Evolutionary conservation across 2,888 invertebrate species (phyloP), one percentile per base, ranked within the genome.

Genomic region (Dusona sp.): DNA sequence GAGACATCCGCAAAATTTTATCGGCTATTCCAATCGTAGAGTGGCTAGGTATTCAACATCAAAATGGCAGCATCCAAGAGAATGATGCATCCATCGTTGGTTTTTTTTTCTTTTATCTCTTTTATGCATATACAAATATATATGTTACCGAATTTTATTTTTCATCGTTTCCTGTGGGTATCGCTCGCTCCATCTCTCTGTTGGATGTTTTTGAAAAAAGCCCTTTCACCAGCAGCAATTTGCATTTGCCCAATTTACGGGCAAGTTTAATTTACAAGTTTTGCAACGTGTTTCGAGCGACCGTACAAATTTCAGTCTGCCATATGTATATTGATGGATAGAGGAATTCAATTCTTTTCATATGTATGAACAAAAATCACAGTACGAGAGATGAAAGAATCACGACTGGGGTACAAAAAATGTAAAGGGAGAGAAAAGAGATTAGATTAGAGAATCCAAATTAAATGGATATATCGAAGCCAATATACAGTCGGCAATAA

Each of bases 1-100:
- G 91, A 91, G 90, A 91, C 92, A 93, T 93, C 93, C 93, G 93
- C 91, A 91, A 90, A 92, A 84, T 84, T 87, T 84, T 82, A 87
- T 87, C 86, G 75, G 45, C 54, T 68, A 64, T 74, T 70, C 72
- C 65, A 79, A 87, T 84, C 84, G 86, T 68, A 83, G 83, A 78
- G 73, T 75, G 8, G 36, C 64, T 64, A 65, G 74, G 36, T 79
- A 78, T 86, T 83, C 70, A 72, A 81, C 68, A 57, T 42, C 33
- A 57, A 67, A 67, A 57, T 79, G 54, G 70, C 77, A 57, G 61
- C 65, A 48, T 70, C 19, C 48, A 67, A 48, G 70, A 68, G 75
- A 75, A 75, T 82, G 78, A 67, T 70, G 65, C 45, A 33, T 45
- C 64, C 48, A 33, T 38, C 48, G 36, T 48, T 33, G 36, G 29